A percentile compares a stretch with the other conserved stretches of the same genome.
phyloP scores from a whole-genome alignment of 2,797 vertebrate species.

The Rallus crepitans region DNA sequence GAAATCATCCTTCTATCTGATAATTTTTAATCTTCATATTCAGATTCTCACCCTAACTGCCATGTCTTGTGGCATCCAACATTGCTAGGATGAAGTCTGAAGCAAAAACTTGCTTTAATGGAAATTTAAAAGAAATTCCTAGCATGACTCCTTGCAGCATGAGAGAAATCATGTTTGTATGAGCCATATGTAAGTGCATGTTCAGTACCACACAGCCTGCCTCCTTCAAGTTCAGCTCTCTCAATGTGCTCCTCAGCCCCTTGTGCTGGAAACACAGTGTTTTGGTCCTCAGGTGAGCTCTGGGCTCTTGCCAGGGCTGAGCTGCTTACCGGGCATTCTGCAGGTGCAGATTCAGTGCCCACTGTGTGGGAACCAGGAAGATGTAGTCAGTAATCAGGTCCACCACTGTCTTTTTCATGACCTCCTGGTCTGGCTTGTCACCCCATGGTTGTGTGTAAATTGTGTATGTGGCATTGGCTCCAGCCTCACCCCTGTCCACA shows the following conservation, averaged over 20 bases:
- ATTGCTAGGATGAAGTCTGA: neutral
- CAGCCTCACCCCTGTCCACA: constrained; percentile 75
- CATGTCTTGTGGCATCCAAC: neutral
- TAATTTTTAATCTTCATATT: neutral
- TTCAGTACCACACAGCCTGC: neutral
- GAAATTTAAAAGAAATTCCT: neutral
- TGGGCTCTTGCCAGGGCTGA: neutral
- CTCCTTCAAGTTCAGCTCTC: neutral
- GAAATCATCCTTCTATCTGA: neutral
- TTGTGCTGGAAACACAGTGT: neutral
- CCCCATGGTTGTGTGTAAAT: constrained; percentile 85
- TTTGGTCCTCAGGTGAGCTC: neutral
- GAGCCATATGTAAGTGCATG: neutral
- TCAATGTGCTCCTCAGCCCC: neutral
- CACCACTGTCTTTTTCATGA: constrained; percentile 87
- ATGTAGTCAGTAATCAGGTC: constrained; percentile 86
- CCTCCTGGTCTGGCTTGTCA: constrained; percentile 67
- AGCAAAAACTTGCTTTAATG: neutral
- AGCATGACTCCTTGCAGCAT: neutral
- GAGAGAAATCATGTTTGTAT: neutral
- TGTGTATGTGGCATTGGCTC: constrained; percentile 65
- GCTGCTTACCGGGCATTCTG: constrained; percentile 82
- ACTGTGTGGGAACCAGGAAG: constrained; percentile 89
- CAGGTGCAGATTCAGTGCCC: constrained; percentile 84
- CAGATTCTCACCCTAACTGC: neutral